Conservation (phyloP, 2,797 vertebrate genomes). For the Eupleurogrammus muticus region DNA sequence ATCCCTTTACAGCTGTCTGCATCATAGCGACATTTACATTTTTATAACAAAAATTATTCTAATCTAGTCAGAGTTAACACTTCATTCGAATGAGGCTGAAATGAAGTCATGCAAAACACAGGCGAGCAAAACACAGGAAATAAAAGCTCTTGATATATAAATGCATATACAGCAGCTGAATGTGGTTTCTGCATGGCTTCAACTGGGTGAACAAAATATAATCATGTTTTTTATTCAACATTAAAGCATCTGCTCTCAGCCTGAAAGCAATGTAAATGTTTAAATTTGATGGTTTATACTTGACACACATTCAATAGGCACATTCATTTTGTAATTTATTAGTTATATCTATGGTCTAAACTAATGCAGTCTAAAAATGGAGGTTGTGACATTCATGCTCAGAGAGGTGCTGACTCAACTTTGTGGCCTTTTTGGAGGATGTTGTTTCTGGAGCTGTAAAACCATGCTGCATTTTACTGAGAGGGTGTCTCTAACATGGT, state of each 20-base stretch:
- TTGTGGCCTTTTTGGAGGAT: background rate
- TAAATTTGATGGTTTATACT: background rate
- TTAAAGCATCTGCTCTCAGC: slow-evolving; percentile 24
- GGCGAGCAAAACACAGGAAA: slow-evolving; percentile 41
- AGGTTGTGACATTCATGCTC: background rate
- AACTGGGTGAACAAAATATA: slow-evolving; percentile 33
- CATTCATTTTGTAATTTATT: background rate
- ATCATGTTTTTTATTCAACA: slow-evolving; percentile 16
- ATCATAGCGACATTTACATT: background rate
- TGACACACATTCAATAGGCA: background rate
- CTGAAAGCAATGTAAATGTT: background rate
- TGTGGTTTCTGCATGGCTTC: slow-evolving; percentile 58
- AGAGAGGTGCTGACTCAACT: background rate
- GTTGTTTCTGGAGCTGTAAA: background rate
- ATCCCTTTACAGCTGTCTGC: background rate
- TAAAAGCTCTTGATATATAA: slow-evolving; percentile 27
- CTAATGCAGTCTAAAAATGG: background rate
- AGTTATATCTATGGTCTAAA: background rate
- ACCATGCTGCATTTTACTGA: background rate
- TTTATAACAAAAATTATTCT: background rate
- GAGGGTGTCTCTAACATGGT: background rate
- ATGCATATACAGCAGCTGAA: slow-evolving; percentile 31
- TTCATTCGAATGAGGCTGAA: slow-evolving; percentile 7
- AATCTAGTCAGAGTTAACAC: background rate
- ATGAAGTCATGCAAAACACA: slow-evolving; percentile 32